Base-by-base conservation (phyloP, 2,888 invertebrate species). In the Linyphia triangularis region DNA sequence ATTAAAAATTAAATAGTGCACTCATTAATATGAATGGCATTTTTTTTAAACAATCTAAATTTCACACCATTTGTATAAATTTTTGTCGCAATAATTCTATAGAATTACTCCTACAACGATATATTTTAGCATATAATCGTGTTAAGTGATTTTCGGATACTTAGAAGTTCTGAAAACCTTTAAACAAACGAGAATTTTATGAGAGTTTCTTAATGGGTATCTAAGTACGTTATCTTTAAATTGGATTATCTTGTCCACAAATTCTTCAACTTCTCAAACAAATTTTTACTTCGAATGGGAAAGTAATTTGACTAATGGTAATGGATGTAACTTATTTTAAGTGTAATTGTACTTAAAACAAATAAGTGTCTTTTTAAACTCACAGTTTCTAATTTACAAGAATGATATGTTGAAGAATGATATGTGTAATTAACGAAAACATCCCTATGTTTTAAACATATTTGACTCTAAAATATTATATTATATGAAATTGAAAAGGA, bases 111-210 rank as follows among this genome's bases (percentile, higher is more conserved):
- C n/a, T 51, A 51, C 3, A n/a, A 16, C 5, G 51, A 51, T 13
- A n/a, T 51, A 9, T n/a, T 51, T 13, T 51, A 51, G n/a, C 51
- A 51, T 10, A 5, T n/a, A 13, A 51, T 51, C 5, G 5, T n/a
- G 51, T 51, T 51, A 51, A 51, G 51, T 51, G 51, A 51, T 51
- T 51, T 51, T 51, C 51, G n/a, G 51, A n/a, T 51, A n/a, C 51
- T n/a, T 51, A 16, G n/a, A n/a, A 51, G n/a, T 51, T 51, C 51
- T 9, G 51, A n/a, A 16, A 51, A 51, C n/a, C 51, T 51, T 51
- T 51, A 51, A 51, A n/a, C 51, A 51, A 51, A 51, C 51, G 51
- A 51, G 51, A 51, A n/a, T 51, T 51, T 51, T 16, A 51, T 51
- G 51, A 51, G 51, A 51, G 5, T 51, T 51, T 51, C 13, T 51